phyloP scores from a whole-genome alignment of 1,140 invertebrate species.

The Drosophila elegans region DNA sequence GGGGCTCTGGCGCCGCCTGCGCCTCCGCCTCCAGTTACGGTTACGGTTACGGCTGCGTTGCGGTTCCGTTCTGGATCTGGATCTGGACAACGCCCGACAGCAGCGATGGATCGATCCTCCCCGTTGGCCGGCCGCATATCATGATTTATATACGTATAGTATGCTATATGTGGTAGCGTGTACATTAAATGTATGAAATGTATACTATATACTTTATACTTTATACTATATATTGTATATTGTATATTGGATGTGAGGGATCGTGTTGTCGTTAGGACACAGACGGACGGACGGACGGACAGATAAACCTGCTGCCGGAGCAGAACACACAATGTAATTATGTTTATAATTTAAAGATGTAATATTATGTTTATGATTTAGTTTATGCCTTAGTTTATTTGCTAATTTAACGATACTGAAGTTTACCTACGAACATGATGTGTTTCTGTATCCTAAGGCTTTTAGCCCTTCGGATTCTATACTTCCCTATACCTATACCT shows the following conservation, averaged over 20 bases:
- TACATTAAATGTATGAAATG: conserved; percentile 30
- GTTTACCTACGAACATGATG: conserved; percentile 37
- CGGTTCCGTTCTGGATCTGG: background rate
- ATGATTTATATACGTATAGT: conserved; percentile 49
- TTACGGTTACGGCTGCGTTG: conserved; percentile 7
- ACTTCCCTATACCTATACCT: no score
- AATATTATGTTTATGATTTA: conserved; percentile 77
- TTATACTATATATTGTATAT: no score
- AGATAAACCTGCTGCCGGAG: background rate
- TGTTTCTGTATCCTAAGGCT: conserved; percentile 33
- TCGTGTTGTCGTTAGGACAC: conserved; percentile 34
- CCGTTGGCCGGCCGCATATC: conserved; percentile 43
- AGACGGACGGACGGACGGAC: conserved; percentile 1
- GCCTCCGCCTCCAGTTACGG: conserved; percentile 5
- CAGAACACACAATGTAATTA: conserved; percentile 75
- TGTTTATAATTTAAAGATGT: conserved; percentile 78
- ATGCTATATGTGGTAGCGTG: conserved; percentile 37
- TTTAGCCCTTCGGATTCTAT: background rate
- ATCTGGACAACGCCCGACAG: conserved; percentile 8
- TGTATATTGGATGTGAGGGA: conserved; percentile 14
- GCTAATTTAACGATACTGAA: conserved; percentile 65
- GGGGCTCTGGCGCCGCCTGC: conserved; percentile 21
- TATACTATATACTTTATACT: background rate
- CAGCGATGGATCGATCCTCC: conserved; percentile 20
- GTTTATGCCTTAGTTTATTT: conserved; percentile 71